Evolutionary conservation across 1,140 invertebrate genomes (phyloP), one percentile per base, ranked within the genome.

Genomic region (Cryptotermes secundus): DNA sequence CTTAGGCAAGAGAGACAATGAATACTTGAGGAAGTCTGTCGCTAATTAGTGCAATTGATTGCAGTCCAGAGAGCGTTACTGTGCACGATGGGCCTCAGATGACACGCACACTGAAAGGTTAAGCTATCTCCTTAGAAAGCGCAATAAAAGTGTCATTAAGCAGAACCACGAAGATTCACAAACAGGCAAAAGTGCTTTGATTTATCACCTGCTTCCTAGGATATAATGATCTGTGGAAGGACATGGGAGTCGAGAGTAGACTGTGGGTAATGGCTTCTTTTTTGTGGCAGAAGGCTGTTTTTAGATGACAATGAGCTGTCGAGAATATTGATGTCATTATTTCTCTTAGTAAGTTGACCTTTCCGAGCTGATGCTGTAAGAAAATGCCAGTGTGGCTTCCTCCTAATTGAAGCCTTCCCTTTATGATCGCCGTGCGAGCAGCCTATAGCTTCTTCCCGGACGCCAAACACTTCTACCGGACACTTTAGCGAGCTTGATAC

Each of bases 141-240:
- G 31, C 59, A 72, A n/a, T 72, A 72, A n/a, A 31, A n/a, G 7
- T 72, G 59, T 26, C 59, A 10, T 72, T 72, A 72, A 72, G 9
- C 26, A 72, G 26, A 31, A 72, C 26, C 59, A 31, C 59, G 16
- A 31, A 59, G 59, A 72, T 72, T 72, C 59, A 31, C 59, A 72
- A 72, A 72, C 59, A 72, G 59, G 59, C 26, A 72, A 72, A n/a
- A 72, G 59, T 72, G 26, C 6, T 9, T 72, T 72, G 59, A 72
- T 72, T 72, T 72, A 72, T 72, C 26, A 9, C 59, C 59, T 31
- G 26, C 14, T 31, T 31, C 59, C n/a, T 26, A 31, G 59, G 59
- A 72, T 72, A 72, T 72, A 72, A 72, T 72, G n/a, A 72, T 72
- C 59, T 72, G 59, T 31, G 59, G 26, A 72, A 72, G 59, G n/a